Percentiles rank a stretch among this genome's conserved stretches.
These are phyloP conservation scores for Agriopis leucophaearia DNA, from an alignment of 2,888 invertebrate genomes.

Conservation along the genomic window DNA sequence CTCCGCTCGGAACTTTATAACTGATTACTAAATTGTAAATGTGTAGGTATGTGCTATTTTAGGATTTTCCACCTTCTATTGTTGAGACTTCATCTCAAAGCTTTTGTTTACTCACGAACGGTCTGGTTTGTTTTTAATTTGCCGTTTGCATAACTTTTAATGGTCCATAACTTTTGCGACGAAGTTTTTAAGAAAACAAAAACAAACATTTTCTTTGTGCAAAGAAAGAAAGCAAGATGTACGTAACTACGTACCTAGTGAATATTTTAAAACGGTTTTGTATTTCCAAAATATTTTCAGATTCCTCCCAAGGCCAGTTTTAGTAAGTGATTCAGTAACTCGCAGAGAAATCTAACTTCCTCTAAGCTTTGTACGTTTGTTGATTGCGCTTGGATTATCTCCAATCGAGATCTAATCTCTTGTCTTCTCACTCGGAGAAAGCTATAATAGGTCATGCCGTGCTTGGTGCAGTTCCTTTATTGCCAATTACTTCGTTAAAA, in stretches of 20 bases:
- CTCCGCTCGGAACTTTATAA: not conserved
- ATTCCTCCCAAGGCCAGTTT: too few relatives aligned
- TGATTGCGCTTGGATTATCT: slow-evolving; percentile 71
- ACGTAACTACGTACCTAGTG: too few relatives aligned
- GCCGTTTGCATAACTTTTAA: slow-evolving; percentile 44
- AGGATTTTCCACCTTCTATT: slow-evolving; percentile 10
- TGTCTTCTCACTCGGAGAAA: slow-evolving; percentile 73
- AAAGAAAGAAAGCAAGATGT: not conserved
- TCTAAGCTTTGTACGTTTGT: slow-evolving; percentile 61
- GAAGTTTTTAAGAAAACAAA: slow-evolving; percentile 42
- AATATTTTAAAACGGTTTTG: not conserved
- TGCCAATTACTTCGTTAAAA: slow-evolving; percentile 42
- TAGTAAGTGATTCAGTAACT: slow-evolving; percentile 57
- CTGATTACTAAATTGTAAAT: not conserved
- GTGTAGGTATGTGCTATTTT: not conserved
- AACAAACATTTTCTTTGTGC: slow-evolving; percentile 5
- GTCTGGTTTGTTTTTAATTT: slow-evolving; percentile 41
- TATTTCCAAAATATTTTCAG: slow-evolving; percentile 1
- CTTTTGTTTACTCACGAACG: slow-evolving; percentile 37
- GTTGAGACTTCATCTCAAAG: slow-evolving; percentile 18
- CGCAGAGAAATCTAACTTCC: slow-evolving; percentile 56
- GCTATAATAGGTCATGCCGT: slow-evolving; percentile 57
- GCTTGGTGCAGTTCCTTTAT: slow-evolving; percentile 43
- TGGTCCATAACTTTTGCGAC: slow-evolving; percentile 46
- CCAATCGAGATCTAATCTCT: slow-evolving; percentile 73